Evolutionary conservation across 64 coral and sea anemone species (phyloP).

Genomic region (Montipora foliosa): DNA sequence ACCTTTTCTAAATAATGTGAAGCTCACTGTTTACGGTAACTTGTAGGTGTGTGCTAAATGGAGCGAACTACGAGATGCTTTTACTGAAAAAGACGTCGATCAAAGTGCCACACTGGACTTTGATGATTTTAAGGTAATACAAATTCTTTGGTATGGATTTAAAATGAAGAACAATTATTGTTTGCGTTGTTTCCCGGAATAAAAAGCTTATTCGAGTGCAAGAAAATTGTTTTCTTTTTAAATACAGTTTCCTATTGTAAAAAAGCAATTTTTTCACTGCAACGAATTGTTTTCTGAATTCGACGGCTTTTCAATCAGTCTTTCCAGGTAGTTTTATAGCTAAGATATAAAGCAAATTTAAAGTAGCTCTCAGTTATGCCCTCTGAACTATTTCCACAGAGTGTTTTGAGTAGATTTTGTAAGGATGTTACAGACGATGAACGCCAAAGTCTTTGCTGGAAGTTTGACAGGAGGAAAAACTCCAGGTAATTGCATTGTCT

Average conservation of each 20-base stretch:
- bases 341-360: too few relatives aligned
- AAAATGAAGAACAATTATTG: background rate
- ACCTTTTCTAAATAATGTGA: background rate
- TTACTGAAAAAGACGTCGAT: background rate
- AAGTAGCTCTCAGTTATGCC: too few relatives aligned
- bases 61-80: constrained; percentile 10
- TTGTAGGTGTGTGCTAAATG: constrained; percentile 36
- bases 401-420: constrained; percentile 29
- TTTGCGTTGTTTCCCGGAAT: too few relatives aligned
- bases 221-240: background rate
- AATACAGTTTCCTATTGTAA: background rate
- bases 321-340: too few relatives aligned
- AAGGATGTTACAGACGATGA: constrained; percentile 35
- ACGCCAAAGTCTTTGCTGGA: constrained; percentile 1
- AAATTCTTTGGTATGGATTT: background rate
- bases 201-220: too few relatives aligned
- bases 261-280: too few relatives aligned
- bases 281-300: too few relatives aligned
- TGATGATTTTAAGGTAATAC: constrained; percentile 23
- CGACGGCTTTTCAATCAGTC: too few relatives aligned
- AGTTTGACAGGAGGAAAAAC: constrained; percentile 15
- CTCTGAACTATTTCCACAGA: background rate
- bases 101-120: constrained; percentile 16
- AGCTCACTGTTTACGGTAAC: background rate
- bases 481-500: background rate